Percentiles rank a stretch among this genome's conserved stretches.
phyloP scores from a whole-genome alignment of 2,113 vertebrate species.

The Acrocephalus kingi region DNA sequence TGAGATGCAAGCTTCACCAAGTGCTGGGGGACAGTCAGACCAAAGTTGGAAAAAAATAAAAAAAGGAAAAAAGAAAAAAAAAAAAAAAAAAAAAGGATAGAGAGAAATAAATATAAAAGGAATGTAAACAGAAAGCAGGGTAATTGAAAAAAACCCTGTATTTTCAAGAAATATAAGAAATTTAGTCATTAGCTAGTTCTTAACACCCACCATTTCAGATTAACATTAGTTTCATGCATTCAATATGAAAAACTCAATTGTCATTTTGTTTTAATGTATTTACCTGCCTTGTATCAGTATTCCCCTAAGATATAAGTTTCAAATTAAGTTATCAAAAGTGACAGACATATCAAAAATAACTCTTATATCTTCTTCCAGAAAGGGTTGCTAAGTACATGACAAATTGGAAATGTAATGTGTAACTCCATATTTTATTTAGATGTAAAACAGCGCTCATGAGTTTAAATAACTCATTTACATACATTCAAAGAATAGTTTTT shows the following conservation, averaged over 20 bases:
- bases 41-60: conserved; percentile 22
- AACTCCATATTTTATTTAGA: conserved; percentile 67
- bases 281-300: conserved; percentile 63
- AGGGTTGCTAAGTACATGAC: conserved; percentile 39
- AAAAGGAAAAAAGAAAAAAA: not conserved
- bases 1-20: not conserved
- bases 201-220: conserved; percentile 19
- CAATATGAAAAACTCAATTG: conserved; percentile 51
- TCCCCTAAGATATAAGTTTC: conserved; percentile 67
- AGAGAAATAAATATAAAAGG: not conserved
- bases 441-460: conserved; percentile 32
- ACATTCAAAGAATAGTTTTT: conserved; percentile 39
- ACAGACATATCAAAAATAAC: conserved; percentile 68
- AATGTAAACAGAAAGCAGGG: not conserved
- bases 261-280: conserved; percentile 69
- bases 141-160: not conserved
- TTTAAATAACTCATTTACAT: conserved; percentile 63
- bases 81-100: not conserved
- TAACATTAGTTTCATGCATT: conserved; percentile 12
- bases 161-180: conserved; percentile 30
- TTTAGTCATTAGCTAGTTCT: conserved; percentile 21
- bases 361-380: conserved; percentile 56
- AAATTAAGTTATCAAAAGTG: conserved; percentile 73
- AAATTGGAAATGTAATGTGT: conserved; percentile 59
- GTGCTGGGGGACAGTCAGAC: not conserved